Percentiles rank a stretch among this genome's conserved stretches.
Conservation (phyloP, 1,140 invertebrate species). For the Dendrolimus kikuchii region DNA sequence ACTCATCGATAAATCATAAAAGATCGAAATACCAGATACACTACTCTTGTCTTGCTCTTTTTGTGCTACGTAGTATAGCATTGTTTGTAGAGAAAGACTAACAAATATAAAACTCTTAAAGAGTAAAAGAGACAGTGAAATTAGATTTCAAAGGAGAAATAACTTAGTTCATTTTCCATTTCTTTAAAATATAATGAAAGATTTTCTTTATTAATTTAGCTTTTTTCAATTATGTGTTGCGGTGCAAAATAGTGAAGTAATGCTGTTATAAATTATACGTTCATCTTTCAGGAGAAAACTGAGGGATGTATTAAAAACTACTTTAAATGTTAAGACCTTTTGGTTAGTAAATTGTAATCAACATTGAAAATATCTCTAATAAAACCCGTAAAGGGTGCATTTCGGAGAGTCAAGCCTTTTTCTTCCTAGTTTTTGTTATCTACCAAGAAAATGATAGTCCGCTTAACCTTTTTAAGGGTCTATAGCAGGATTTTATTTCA, state of each 20-base stretch:
- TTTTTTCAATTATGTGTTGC: constrained; percentile 50
- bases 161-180: constrained; percentile 41
- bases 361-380: no score
- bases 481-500: no score
- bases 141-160: constrained; percentile 10
- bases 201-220: constrained; percentile 37
- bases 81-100: constrained; percentile 62
- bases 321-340: no score
- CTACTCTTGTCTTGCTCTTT: constrained; percentile 43
- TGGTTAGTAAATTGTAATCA: no score
- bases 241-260: constrained; percentile 31
- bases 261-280: no score
- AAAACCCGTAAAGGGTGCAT: no score
- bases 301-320: no score
- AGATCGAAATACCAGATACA: constrained; percentile 22
- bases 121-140: constrained; percentile 34
- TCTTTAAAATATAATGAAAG: constrained; percentile 28
- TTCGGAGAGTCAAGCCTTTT: no score
- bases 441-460: no score
- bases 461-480: no score
- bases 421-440: no score
- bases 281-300: no score
- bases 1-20: constrained; percentile 28
- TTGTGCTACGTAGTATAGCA: constrained; percentile 56
- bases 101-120: constrained; percentile 15